phyloP scores from a whole-genome alignment of 2,888 invertebrate genomes.

The Nemotelus pantherinus region DNA sequence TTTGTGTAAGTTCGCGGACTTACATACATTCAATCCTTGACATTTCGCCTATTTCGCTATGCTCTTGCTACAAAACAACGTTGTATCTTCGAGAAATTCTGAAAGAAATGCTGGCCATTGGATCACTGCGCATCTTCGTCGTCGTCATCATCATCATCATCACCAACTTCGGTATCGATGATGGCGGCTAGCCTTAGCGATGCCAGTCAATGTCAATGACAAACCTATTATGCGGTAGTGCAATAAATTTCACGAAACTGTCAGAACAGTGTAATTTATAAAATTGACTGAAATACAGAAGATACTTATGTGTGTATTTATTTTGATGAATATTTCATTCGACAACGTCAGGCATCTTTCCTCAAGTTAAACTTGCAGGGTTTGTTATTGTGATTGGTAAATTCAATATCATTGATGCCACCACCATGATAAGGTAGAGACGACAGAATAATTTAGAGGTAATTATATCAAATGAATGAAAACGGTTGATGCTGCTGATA shows the following conservation, averaged over 20 bases:
- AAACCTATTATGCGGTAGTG: slow-evolving; percentile 23
- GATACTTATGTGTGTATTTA: background rate
- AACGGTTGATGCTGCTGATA: no score
- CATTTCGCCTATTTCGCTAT: slow-evolving; percentile 29
- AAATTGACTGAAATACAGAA: background rate
- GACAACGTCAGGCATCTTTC: no score
- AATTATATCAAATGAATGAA: no score
- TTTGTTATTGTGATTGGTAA: no score
- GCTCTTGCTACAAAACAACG: background rate
- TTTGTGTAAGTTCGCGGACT: slow-evolving; percentile 24
- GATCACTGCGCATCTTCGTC: no score
- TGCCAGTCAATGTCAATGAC: slow-evolving; percentile 25
- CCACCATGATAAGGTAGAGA: no score
- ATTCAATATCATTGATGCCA: no score
- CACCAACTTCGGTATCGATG: background rate
- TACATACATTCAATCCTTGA: slow-evolving; percentile 26
- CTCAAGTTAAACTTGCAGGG: no score
- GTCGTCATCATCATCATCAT: no score
- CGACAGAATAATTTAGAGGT: no score
- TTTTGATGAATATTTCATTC: background rate
- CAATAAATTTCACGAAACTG: slow-evolving; percentile 27
- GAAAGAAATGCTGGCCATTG: background rate
- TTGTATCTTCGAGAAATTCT: background rate
- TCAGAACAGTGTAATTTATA: slow-evolving; percentile 30
- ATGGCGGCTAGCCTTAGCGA: slow-evolving; percentile 3